A percentile compares a stretch with the other conserved stretches of the same genome.
Evolutionary conservation across 2,888 invertebrate species (phyloP).

Genomic region (Torymus aiolomorphi): DNA sequence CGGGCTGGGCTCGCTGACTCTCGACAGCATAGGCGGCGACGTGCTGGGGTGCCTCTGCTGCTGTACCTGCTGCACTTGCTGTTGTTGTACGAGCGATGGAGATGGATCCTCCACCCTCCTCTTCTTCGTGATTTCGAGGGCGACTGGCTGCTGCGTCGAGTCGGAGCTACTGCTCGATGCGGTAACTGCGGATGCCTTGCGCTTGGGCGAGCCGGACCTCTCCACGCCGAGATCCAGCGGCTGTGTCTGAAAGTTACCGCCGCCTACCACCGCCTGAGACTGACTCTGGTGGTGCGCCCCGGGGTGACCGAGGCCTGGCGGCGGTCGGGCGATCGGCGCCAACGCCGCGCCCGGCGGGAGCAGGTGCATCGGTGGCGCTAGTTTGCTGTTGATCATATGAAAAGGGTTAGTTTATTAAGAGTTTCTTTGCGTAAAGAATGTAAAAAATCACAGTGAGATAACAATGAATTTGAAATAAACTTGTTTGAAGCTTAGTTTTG

Average conservation of each 20-base stretch:
- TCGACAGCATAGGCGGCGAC: conserved; percentile 74
- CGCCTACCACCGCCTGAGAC: conserved; percentile 52
- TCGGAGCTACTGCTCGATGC: conserved; percentile 66
- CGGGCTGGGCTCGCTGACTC: conserved; percentile 82
- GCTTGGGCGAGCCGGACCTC: conserved; percentile 78
- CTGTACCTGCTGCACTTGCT: conserved; percentile 57
- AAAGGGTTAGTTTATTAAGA: neutral
- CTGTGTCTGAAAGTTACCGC: conserved; percentile 79
- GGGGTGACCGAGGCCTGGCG: conserved; percentile 66
- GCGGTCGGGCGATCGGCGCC: conserved; percentile 71
- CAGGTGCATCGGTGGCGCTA: conserved; percentile 70
- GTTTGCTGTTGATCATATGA: conserved; percentile 34
- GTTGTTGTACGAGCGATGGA: conserved; percentile 44
- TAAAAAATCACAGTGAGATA: too few species aligned
- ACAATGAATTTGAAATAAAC: too few species aligned
- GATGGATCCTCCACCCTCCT: conserved; percentile 78
- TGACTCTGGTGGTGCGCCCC: conserved; percentile 62
- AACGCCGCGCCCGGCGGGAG: conserved; percentile 73
- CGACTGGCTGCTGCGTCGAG: conserved; percentile 75
- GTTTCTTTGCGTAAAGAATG: too few species aligned
- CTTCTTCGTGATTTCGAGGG: conserved; percentile 80
- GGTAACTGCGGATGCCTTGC: conserved; percentile 77
- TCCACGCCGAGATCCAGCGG: conserved; percentile 86
- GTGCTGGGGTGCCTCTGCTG: conserved; percentile 54
- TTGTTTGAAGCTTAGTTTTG: too few species aligned